Percentiles rank a stretch among this genome's conserved stretches.
These are phyloP conservation scores for Noctua comes DNA, from an alignment of 2,888 invertebrate species.

Conservation along the genomic window DNA sequence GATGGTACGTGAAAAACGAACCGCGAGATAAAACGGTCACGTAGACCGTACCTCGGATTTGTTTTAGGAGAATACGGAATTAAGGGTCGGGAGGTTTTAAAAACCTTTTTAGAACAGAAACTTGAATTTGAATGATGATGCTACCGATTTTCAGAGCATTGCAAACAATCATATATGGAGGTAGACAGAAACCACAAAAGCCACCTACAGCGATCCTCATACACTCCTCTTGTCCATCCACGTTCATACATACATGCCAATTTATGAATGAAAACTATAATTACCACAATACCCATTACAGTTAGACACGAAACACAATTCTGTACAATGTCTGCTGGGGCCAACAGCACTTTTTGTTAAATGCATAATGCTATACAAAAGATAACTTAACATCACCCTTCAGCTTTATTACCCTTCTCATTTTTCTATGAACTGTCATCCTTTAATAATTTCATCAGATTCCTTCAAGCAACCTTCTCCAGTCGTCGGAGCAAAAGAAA, in stretches of 20 bases:
- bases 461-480: slow-evolving; percentile 34
- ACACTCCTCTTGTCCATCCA: background rate
- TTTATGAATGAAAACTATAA: background rate
- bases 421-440: background rate
- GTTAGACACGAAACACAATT: background rate
- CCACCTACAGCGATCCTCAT: background rate
- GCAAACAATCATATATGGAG: background rate
- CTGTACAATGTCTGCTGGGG: background rate
- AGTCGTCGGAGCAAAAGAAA: slow-evolving; percentile 64
- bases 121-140: background rate
- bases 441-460: slow-evolving; percentile 22
- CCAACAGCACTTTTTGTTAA: background rate
- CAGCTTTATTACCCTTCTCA: background rate
- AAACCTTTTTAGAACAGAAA: background rate
- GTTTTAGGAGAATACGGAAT: slow-evolving; percentile 43
- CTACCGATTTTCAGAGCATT: background rate
- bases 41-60: slow-evolving; percentile 40
- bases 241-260: background rate
- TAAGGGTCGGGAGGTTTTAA: slow-evolving; percentile 10
- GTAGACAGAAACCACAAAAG: background rate
- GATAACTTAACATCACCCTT: background rate
- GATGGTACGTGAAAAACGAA: slow-evolving; percentile 80
- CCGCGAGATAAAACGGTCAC: slow-evolving; percentile 68
- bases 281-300: background rate
- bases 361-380: background rate